Evolutionary conservation across 2,113 vertebrate genomes (phyloP), one percentile per base, ranked within the genome.

Genomic region (Agapornis roseicollis): DNA sequence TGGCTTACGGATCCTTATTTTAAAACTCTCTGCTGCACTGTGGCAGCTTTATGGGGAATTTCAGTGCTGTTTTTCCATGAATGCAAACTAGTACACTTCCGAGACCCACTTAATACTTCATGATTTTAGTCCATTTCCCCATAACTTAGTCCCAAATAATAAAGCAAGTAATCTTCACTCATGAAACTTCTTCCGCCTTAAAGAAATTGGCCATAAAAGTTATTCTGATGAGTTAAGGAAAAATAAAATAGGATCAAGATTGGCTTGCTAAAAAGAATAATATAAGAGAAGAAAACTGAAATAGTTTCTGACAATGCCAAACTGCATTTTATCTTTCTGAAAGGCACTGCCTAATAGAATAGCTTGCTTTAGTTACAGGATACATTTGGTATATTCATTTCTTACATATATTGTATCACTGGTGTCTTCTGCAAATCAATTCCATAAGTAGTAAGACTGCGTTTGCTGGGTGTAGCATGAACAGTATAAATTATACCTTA

Each of bases 61-160:
- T 78, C 47, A 50, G 2, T 47, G 6, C 56, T 58, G 12, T 31
- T 79, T 69, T 41, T 68, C 10, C 22, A 13, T 55, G 33, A 68
- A 33, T n/a, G 10, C 17, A 74, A 88, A 41, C 8, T 27, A 60
- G 6, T 18, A 55, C 17, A 13, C 5, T 86, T 70, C 52, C 7
- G 9, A 72, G 46, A 66, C 11, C 2, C 27, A n/a, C 31, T 79
- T 60, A 81, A 20, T 33, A 39, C 23, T 80, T 77, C 5, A 80
- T 0, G 0, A 8, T 78, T 74, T 89, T 66, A 71, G 35, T 44
- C 5, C 6, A 15, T 70, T 89, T 33, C 16, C 11, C 6, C 4
- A 39, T 41, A 81, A 68, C 17, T 41, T 84, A 74, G 10, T 1
- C 19, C 6, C 39, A 76, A 64, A 64, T 55, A 7, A 22, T 90